Conservation (phyloP, 1,140 invertebrate genomes). For the Melanaphis sacchari region DNA sequence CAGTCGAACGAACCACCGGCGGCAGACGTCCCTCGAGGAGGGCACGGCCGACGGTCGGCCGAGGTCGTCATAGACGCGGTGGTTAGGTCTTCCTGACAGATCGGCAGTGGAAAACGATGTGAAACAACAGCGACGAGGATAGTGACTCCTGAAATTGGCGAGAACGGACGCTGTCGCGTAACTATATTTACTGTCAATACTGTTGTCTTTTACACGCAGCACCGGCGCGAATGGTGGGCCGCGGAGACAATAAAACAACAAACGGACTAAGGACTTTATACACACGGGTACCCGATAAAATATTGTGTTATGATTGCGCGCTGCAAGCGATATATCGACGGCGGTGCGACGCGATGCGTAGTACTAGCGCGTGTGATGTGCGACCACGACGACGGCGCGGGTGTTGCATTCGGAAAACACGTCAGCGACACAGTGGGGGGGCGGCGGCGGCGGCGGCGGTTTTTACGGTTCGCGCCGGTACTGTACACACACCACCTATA, state of each 20-base stretch:
- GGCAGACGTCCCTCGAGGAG: neutral
- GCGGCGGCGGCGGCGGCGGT: neutral
- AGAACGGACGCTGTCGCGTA: neutral
- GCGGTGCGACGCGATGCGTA: neutral
- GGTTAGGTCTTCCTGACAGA: neutral
- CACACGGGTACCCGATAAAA: neutral
- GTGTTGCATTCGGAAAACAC: neutral
- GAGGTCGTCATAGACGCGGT: neutral
- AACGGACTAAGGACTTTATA: neutral
- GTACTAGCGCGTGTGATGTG: neutral
- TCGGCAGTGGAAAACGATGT: neutral
- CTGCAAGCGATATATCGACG: neutral
- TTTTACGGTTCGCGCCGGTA: neutral
- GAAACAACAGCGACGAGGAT: neutral
- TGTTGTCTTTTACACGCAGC: neutral
- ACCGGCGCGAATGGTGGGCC: neutral
- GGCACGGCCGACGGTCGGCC: neutral
- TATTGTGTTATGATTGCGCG: neutral
- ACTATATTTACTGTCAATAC: no score
- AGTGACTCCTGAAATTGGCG: no score
- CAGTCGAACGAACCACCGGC: no score
- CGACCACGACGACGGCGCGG: neutral
- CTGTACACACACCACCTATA: no score
- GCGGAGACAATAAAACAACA: no score
- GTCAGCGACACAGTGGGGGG: neutral